These are phyloP conservation scores for Paraescarpia echinospica DNA, from an alignment of 1,140 invertebrate genomes.

Conservation along the genomic window DNA sequence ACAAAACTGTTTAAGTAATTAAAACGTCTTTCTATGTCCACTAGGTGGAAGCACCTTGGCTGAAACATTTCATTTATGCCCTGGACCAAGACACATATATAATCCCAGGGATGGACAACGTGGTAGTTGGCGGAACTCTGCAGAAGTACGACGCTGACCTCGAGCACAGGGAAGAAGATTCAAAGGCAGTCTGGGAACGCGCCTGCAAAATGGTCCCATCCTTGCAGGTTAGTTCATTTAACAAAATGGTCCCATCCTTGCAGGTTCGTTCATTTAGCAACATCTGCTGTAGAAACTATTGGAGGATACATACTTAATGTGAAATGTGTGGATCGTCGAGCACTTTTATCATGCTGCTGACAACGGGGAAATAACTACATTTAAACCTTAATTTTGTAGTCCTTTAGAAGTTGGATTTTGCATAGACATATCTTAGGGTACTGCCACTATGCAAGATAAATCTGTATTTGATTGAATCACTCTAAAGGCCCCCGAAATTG, in stretches of 20 bases:
- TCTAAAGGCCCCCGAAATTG: no score
- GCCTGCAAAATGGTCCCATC: slow-evolving; percentile 73
- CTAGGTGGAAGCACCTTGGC: slow-evolving; percentile 74
- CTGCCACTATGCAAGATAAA: no score
- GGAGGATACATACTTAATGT: neutral
- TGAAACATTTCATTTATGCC: slow-evolving; percentile 82
- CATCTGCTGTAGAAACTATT: neutral
- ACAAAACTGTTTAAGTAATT: neutral
- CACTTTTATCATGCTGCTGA: neutral
- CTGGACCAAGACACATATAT: slow-evolving; percentile 77
- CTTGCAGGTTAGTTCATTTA: slow-evolving; percentile 58
- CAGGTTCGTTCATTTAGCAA: slow-evolving; percentile 46
- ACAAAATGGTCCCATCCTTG: slow-evolving; percentile 71
- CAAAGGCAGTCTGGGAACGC: slow-evolving; percentile 72
- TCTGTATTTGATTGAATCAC: no score
- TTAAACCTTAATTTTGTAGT: no score
- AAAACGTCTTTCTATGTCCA: neutral
- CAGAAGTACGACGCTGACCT: slow-evolving; percentile 77
- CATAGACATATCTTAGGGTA: no score
- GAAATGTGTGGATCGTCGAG: neutral
- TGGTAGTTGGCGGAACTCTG: slow-evolving; percentile 81
- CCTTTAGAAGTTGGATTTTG: no score
- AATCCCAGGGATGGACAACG: slow-evolving; percentile 70
- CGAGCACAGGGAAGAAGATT: slow-evolving; percentile 71
- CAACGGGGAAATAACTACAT: no score